Evolutionary conservation across 2,113 vertebrate genomes (phyloP).

Genomic region (Mandrillus leucophaeus): DNA sequence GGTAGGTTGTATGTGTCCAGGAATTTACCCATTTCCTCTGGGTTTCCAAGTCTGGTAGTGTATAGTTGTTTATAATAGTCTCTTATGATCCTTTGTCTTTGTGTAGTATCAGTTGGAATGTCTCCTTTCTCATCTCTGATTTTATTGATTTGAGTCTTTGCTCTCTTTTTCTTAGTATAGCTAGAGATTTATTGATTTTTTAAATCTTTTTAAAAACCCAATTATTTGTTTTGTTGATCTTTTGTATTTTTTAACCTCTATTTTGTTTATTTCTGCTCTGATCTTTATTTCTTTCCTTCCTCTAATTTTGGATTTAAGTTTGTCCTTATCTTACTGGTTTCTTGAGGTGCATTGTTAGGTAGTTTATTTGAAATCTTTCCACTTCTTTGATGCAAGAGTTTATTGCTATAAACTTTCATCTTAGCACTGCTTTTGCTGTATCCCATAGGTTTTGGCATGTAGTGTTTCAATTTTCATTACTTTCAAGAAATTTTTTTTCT

Average conservation of each 20-base stretch:
- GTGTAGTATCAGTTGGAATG: neutral
- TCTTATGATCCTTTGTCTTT: neutral
- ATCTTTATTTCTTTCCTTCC: neutral
- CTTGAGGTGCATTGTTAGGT: neutral
- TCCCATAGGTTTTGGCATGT: neutral
- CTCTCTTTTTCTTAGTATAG: neutral
- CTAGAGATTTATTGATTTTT: too few relatives aligned
- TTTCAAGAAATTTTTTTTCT: neutral
- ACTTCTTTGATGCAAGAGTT: neutral
- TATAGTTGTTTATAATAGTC: neutral
- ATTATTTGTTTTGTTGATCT: neutral
- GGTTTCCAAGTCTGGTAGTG: neutral
- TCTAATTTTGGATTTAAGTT: neutral
- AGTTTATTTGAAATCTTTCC: neutral
- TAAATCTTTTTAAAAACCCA: neutral
- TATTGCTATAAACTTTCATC: neutral
- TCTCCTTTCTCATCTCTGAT: neutral
- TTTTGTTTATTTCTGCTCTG: neutral
- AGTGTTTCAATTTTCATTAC: neutral
- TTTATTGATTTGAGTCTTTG: neutral
- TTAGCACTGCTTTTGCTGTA: neutral
- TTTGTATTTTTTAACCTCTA: neutral
- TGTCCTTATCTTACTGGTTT: neutral
- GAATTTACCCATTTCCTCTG: neutral
- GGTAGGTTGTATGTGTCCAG: neutral